Evolutionary conservation across 1,140 invertebrate species (phyloP).

Genomic region (Panonychus citri): DNA sequence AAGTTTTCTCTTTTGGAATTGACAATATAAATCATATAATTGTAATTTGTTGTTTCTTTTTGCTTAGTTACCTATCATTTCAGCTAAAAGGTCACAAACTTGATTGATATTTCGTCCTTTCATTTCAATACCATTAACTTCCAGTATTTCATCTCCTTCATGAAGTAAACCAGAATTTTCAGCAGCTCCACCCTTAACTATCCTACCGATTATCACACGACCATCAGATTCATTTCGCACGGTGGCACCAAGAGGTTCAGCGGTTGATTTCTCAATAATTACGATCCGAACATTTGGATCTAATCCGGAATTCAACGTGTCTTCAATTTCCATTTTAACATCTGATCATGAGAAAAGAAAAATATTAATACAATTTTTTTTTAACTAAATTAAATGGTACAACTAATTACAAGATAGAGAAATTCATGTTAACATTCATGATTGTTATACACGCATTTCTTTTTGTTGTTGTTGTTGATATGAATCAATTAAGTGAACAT

Average conservation of each 20-base stretch:
- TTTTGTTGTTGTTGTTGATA: no score
- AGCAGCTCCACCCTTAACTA: constrained; percentile 31
- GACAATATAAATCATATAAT: background rate
- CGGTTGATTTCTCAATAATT: constrained; percentile 25
- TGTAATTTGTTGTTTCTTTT: background rate
- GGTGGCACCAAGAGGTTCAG: constrained; percentile 53
- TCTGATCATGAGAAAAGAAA: background rate
- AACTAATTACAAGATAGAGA: no score
- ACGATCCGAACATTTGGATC: constrained; percentile 9
- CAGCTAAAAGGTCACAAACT: constrained; percentile 68
- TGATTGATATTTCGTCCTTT: constrained; percentile 89
- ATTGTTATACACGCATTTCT: no score
- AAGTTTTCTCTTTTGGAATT: background rate
- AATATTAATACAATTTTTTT: background rate
- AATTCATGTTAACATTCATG: no score
- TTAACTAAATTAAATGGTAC: no score
- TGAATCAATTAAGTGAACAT: no score
- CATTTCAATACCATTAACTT: constrained; percentile 64
- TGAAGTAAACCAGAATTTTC: constrained; percentile 48
- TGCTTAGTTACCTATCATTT: constrained; percentile 10
- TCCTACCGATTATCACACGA: constrained; percentile 27
- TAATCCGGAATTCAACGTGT: background rate
- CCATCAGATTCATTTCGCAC: constrained; percentile 27
- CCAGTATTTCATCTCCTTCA: constrained; percentile 87
- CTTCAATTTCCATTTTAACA: constrained; percentile 3